phyloP scores from a whole-genome alignment of 2,888 invertebrate species.

The Lucinisca nassula region DNA sequence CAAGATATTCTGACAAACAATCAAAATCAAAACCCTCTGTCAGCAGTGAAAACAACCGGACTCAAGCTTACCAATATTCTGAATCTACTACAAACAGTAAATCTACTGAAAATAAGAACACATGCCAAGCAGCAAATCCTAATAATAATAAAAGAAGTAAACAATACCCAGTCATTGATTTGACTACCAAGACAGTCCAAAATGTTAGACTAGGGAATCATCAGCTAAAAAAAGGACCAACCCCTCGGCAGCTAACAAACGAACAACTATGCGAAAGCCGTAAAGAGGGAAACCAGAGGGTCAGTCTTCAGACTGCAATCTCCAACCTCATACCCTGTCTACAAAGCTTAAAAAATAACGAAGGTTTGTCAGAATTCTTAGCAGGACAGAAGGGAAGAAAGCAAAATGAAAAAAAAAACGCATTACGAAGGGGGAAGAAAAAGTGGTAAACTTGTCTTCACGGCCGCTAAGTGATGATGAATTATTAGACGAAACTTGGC shows the following conservation, averaged over 20 bases:
- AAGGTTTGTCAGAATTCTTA: slow-evolving; percentile 5
- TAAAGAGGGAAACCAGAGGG: neutral
- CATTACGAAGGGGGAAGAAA: slow-evolving; percentile 1
- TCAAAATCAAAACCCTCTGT: neutral
- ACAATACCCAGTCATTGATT: neutral
- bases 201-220: neutral
- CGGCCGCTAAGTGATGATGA: neutral
- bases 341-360: neutral
- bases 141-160: neutral
- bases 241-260: neutral
- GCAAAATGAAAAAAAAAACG: neutral
- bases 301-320: neutral
- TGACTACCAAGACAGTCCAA: neutral
- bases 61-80: neutral
- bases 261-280: neutral
- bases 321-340: neutral
- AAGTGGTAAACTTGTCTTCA: slow-evolving; percentile 16
- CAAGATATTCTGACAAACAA: neutral
- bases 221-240: neutral
- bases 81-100: neutral
- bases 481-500: no score
- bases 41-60: neutral
- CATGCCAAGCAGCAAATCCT: neutral
- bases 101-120: neutral
- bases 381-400: slow-evolving; percentile 6